phyloP scores from a whole-genome alignment of 2,113 vertebrate species.

The Marcusenius ussheri region DNA sequence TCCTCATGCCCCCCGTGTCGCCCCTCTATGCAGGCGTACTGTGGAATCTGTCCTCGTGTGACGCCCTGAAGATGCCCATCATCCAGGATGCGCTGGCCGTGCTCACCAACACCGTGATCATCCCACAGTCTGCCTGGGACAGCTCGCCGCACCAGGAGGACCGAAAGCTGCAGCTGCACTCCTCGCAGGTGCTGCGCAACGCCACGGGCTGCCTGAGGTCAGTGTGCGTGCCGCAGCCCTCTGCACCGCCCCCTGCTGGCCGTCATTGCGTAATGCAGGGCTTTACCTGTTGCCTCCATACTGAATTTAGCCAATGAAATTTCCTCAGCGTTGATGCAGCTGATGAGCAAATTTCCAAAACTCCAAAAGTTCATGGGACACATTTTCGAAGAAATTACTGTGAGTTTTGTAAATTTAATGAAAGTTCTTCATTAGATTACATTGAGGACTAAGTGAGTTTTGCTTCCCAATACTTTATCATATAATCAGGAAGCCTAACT shows the following conservation, averaged over 20 bases:
- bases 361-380: background rate
- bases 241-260: background rate
- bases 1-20: background rate
- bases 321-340: background rate
- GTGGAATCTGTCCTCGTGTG: conserved; percentile 96
- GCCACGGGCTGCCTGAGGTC: conserved; percentile 98
- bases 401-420: background rate
- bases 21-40: conserved; percentile 70
- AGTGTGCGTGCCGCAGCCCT: conserved; percentile 25
- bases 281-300: background rate
- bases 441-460: background rate
- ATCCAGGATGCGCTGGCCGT: conserved; percentile 96
- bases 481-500: background rate
- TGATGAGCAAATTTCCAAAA: background rate
- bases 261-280: too few relatives aligned
- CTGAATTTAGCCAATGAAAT: background rate
- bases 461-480: background rate
- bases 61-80: conserved; percentile 98
- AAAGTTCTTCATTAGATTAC: background rate
- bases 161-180: conserved; percentile 91
- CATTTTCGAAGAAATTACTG: background rate
- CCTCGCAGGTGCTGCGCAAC: conserved; percentile 96
- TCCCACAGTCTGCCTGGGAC: conserved; percentile 94
- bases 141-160: conserved; percentile 90
- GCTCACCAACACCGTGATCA: conserved; percentile 94